phyloP scores from a whole-genome alignment of 2,888 invertebrate species.

The Ligdia adustata region DNA sequence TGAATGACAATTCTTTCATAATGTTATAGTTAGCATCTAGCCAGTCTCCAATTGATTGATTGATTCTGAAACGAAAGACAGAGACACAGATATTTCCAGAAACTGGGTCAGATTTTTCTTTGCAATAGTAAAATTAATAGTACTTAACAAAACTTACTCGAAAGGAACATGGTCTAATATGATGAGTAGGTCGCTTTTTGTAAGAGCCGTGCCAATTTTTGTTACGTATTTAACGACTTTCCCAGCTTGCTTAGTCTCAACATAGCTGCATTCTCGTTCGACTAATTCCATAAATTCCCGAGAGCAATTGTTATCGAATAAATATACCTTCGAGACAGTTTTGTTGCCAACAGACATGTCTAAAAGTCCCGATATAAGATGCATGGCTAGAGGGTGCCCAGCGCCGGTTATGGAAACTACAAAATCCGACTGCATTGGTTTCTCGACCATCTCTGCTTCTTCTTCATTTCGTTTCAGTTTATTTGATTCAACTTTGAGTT shows the following conservation, averaged over 20 bases:
- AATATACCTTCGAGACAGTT: slow-evolving; percentile 60
- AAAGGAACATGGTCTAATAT: slow-evolving; percentile 74
- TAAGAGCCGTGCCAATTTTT: slow-evolving; percentile 72
- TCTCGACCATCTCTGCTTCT: slow-evolving; percentile 18
- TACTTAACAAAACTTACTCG: slow-evolving; percentile 49
- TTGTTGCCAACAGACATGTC: slow-evolving; percentile 49
- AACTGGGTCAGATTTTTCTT: neutral
- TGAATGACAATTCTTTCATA: slow-evolving; percentile 70
- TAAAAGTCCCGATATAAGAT: slow-evolving; percentile 64
- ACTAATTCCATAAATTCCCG: slow-evolving; percentile 56
- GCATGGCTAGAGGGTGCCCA: slow-evolving; percentile 56
- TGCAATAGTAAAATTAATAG: neutral
- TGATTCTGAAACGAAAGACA: slow-evolving; percentile 53
- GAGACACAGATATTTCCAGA: too few species aligned
- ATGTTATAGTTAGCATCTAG: slow-evolving; percentile 55
- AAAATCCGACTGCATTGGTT: slow-evolving; percentile 40
- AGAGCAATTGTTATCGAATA: slow-evolving; percentile 58
- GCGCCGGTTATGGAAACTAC: slow-evolving; percentile 67
- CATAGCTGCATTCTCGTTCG: slow-evolving; percentile 63
- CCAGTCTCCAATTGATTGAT: slow-evolving; percentile 66
- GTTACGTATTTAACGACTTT: slow-evolving; percentile 67
- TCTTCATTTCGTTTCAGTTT: slow-evolving; percentile 5
- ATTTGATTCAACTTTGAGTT: slow-evolving; percentile 40
- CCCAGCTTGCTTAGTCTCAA: slow-evolving; percentile 50
- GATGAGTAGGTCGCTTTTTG: slow-evolving; percentile 78